These are phyloP conservation scores for Drymodes brunneopygia DNA, from an alignment of 2,113 vertebrate species.

Conservation along the genomic window DNA sequence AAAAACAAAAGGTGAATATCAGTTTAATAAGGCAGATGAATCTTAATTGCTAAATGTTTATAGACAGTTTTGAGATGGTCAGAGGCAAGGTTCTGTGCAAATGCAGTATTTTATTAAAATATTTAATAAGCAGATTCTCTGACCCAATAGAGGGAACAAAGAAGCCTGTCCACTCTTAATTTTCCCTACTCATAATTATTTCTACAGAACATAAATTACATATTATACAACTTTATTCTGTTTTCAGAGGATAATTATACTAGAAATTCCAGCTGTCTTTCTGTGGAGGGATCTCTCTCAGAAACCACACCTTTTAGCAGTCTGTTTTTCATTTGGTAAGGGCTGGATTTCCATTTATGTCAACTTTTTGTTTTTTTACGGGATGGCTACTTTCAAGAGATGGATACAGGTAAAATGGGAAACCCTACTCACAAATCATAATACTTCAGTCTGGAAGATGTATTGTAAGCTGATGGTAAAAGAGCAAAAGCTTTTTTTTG, in stretches of 20 bases:
- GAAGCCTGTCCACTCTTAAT: constrained; percentile 1
- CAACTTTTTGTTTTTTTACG: background rate
- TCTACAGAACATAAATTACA: constrained; percentile 29
- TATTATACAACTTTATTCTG: constrained; percentile 13
- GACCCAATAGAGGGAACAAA: background rate
- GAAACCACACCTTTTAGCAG: constrained; percentile 9
- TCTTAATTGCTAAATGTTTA: background rate
- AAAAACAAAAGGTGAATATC: background rate
- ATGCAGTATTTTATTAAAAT: constrained; percentile 22
- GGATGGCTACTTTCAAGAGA: background rate
- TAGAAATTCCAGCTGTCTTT: constrained; percentile 24
- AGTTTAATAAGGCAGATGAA: background rate
- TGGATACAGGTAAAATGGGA: background rate
- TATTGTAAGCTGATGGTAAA: background rate
- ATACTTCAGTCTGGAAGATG: background rate
- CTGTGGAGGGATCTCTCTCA: background rate
- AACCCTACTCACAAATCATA: background rate
- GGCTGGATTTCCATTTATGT: background rate
- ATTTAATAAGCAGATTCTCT: constrained; percentile 24
- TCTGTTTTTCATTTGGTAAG: constrained; percentile 6
- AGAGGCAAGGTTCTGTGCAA: background rate
- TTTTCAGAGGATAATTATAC: constrained; percentile 39
- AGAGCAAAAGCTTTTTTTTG: background rate
- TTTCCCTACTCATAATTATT: constrained; percentile 29
- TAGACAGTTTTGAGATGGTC: background rate